Evolutionary conservation across 1,140 invertebrate genomes (phyloP).

Genomic region (Drosophila busckii): DNA sequence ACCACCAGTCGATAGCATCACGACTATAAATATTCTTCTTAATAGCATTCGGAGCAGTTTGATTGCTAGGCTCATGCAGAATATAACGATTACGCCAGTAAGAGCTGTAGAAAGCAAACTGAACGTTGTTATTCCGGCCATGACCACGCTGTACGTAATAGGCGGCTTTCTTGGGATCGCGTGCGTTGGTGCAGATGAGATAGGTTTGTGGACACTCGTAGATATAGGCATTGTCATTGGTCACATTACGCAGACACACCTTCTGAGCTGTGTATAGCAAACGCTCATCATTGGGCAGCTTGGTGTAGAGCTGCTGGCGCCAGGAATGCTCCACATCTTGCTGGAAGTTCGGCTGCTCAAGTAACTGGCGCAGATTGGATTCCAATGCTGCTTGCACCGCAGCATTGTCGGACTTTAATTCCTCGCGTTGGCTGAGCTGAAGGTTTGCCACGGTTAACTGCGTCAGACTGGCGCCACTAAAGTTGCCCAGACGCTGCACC

Average conservation of each 20-base stretch:
- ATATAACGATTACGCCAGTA: slow-evolving; percentile 62
- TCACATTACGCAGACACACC: slow-evolving; percentile 53
- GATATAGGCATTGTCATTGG: slow-evolving; percentile 38
- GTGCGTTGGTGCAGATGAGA: slow-evolving; percentile 54
- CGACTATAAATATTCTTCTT: slow-evolving; percentile 58
- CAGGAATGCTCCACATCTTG: slow-evolving; percentile 14
- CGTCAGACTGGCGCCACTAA: slow-evolving; percentile 24
- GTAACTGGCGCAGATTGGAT: slow-evolving; percentile 33
- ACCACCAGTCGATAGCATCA: slow-evolving; percentile 39
- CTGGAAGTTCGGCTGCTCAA: slow-evolving; percentile 28
- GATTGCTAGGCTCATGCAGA: slow-evolving; percentile 26
- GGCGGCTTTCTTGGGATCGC: slow-evolving; percentile 48
- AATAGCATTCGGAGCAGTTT: slow-evolving; percentile 14
- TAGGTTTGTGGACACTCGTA: slow-evolving; percentile 63
- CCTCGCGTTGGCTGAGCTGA: slow-evolving; percentile 27
- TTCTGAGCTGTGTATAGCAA: slow-evolving; percentile 48
- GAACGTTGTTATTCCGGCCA: slow-evolving; percentile 15
- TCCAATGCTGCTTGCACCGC: slow-evolving; percentile 9
- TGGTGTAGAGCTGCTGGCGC: slow-evolving; percentile 24
- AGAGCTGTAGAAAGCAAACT: slow-evolving; percentile 41
- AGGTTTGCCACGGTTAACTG: slow-evolving; percentile 52
- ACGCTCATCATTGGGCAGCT: slow-evolving; percentile 35
- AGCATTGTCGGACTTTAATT: slow-evolving; percentile 17
- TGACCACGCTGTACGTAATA: slow-evolving; percentile 39
- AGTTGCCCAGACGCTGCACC: slow-evolving; percentile 43